These are phyloP conservation scores for Erpobdella octoculata DNA, from an alignment of 2,888 invertebrate species.

Conservation along the genomic window DNA sequence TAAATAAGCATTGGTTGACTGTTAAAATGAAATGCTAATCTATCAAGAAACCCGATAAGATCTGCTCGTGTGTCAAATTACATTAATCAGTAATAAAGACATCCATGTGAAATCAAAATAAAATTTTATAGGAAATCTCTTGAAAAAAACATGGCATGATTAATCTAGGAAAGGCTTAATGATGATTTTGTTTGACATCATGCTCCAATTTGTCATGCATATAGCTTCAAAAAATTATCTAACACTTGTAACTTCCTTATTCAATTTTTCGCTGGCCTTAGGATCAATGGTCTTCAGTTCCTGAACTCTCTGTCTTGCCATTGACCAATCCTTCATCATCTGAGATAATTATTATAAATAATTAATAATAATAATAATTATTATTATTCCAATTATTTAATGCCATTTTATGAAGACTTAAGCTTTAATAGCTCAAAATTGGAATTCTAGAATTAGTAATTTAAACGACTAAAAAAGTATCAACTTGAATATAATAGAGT, in stretches of 20 bases:
- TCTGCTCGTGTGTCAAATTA: not conserved
- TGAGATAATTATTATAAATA: constrained; percentile 43
- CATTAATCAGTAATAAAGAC: not conserved
- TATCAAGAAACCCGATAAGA: not conserved
- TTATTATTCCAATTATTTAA: too few species aligned
- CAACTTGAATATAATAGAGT: too few species aligned
- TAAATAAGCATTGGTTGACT: too few species aligned
- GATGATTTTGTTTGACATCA: too few species aligned
- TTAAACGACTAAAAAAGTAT: too few species aligned
- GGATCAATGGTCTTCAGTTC: constrained; percentile 88
- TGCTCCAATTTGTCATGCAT: too few species aligned
- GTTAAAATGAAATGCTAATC: not conserved
- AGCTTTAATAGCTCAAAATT: too few species aligned
- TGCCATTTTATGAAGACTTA: not conserved
- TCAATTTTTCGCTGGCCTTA: constrained; percentile 85
- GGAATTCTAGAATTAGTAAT: too few species aligned
- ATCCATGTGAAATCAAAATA: too few species aligned
- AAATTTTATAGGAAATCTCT: too few species aligned
- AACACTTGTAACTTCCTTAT: constrained; percentile 63
- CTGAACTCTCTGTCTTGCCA: constrained; percentile 80
- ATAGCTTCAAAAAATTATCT: too few species aligned
- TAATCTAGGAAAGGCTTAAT: too few species aligned
- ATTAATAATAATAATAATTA: not conserved
- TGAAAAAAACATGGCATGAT: not conserved
- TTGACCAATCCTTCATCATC: constrained; percentile 99